Evolutionary conservation across 2,797 vertebrate species (phyloP), one percentile per base, ranked within the genome.

Genomic region (Sebastes itinus): DNA sequence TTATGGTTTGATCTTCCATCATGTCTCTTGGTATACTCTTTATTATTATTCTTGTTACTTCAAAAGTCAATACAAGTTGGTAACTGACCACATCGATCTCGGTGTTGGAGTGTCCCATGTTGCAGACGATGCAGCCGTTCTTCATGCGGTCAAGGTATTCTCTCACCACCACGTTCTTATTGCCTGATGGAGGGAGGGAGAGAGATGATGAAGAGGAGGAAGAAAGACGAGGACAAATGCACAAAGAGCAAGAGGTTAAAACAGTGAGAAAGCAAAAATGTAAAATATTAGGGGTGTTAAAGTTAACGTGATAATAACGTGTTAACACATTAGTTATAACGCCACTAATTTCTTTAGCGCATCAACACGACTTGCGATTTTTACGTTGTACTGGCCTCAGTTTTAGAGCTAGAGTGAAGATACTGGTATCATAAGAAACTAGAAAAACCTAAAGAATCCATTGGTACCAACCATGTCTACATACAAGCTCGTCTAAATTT

Each of bases 81-180:
- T 16, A 14, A 93, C 97, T 96, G 93, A 99, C 98, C 97, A 99
- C 98, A 1, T 99, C 98, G 5, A 99, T 99, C 94, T 99, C 98
- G 0, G 98, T 99, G 95, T 99, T 99, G 92, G 98, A 99, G 96
- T 99, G 98, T 1, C 98, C 98, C 98, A 99, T 99, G 94, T 99
- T 99, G 93, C 98, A 99, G 63, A 99, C 98, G 0, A 99, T 99
- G 92, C 98, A 99, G 89, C 98, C 96, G 76, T 99, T 99, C 95
- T 99, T 99, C 98, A 99, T 99, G 49, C 98, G 95, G 85, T 99
- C 98, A 64, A 99, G 94, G 70, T 99, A 96, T 27, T 99, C 98
- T 91, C 98, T 94, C 84, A 97, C 96, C 91, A 99, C 98, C 84
- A 99, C 98, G 10, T 99, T 99, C 95, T 99, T 99, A 88, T 99